Evolutionary conservation across 2,797 vertebrate species (phyloP).

Genomic region (Peromyscus eremicus): DNA sequence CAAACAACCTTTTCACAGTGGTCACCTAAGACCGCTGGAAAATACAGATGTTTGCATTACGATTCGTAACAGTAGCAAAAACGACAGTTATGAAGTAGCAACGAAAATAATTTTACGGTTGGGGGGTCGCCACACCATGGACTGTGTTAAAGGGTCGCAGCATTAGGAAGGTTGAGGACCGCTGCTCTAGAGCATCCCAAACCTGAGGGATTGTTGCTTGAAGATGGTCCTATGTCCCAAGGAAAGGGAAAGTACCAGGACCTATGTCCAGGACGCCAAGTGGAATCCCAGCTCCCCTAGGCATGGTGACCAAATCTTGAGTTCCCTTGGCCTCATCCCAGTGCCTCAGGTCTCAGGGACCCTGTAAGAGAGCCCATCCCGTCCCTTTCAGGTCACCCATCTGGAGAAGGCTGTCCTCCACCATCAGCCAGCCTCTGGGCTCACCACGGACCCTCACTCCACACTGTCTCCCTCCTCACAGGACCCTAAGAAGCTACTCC

Average conservation of each 20-base stretch:
- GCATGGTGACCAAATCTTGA: background rate
- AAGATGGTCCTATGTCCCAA: background rate
- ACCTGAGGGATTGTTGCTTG: background rate
- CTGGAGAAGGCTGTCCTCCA: background rate
- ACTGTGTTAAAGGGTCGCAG: background rate
- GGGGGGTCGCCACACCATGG: background rate
- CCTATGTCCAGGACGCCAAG: background rate
- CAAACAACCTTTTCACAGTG: background rate
- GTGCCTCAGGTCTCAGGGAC: background rate
- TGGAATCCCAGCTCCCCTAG: background rate
- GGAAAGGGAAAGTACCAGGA: background rate
- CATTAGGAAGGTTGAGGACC: background rate
- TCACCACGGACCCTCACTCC: background rate
- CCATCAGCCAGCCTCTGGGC: background rate
- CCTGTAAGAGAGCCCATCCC: background rate
- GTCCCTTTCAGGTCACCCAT: background rate
- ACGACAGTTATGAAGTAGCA: background rate
- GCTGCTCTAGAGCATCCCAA: background rate
- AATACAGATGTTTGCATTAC: too few species aligned
- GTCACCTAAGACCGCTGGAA: background rate
- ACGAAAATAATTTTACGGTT: background rate
- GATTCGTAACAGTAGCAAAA: background rate
- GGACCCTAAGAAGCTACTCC: background rate
- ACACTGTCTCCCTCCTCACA: background rate
- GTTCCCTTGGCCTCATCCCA: background rate